These are phyloP conservation scores for Macrotis lagotis DNA, from an alignment of 2,113 vertebrate genomes.

Conservation along the genomic window DNA sequence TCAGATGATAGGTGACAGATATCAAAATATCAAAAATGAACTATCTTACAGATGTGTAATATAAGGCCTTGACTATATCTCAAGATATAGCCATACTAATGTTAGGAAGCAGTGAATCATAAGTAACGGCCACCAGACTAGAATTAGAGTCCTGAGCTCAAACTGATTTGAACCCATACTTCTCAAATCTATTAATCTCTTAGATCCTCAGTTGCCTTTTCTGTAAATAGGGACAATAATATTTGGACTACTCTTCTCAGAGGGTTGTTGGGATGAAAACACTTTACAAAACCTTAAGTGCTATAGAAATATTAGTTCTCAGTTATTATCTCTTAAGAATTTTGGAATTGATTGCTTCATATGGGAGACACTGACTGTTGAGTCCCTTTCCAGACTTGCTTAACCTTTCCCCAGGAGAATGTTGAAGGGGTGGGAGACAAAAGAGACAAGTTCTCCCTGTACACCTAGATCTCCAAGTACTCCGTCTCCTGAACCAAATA, in stretches of 20 bases:
- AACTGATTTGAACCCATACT: neutral
- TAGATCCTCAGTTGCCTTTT: neutral
- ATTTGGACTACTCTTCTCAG: neutral
- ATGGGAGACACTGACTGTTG: no score
- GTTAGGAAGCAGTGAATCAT: neutral
- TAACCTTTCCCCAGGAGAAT: no score
- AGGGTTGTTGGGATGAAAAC: neutral
- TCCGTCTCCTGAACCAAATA: no score
- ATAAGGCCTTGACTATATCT: neutral
- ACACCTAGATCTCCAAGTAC: no score
- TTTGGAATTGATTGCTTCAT: no score
- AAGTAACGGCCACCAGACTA: neutral
- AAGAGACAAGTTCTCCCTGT: no score
- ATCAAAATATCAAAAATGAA: no score
- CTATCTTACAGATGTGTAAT: neutral
- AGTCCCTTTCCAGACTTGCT: no score
- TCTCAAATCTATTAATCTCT: neutral
- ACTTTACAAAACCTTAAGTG: neutral
- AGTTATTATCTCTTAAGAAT: no score
- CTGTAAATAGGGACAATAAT: neutral
- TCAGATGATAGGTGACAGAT: no score
- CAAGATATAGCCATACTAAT: neutral
- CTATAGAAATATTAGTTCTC: neutral
- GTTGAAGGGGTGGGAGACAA: no score
- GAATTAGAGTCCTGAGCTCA: neutral